Evolutionary conservation across 2,888 invertebrate species (phyloP).

Genomic region (Hypomecis punctinalis): DNA sequence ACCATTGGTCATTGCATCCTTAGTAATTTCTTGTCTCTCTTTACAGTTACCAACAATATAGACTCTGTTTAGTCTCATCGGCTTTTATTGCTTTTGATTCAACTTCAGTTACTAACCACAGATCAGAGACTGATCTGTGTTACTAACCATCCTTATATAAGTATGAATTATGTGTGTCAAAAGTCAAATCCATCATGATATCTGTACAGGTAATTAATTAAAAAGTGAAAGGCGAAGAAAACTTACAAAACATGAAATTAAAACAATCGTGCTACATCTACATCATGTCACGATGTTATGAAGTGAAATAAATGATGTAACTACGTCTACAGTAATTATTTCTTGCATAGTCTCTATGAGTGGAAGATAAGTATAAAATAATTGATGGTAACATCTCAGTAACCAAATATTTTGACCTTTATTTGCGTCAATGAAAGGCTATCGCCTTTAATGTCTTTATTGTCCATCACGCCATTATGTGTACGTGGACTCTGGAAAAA

Average conservation of each 20-base stretch:
- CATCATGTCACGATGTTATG: constrained; percentile 43
- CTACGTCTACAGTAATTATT: too few species aligned
- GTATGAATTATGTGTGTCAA: constrained; percentile 13
- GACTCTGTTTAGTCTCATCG: constrained; percentile 37
- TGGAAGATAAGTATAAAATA: constrained; percentile 42
- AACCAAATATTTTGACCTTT: constrained; percentile 60
- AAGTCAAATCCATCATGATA: constrained; percentile 13
- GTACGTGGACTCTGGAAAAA: constrained; percentile 25
- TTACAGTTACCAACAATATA: constrained; percentile 14
- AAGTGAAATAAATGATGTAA: constrained; percentile 42
- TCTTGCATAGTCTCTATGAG: too few species aligned
- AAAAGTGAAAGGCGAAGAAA: constrained; percentile 39
- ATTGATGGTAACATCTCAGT: constrained; percentile 39
- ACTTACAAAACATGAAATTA: constrained; percentile 25
- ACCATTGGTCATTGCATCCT: constrained; percentile 26
- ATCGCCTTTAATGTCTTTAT: constrained; percentile 45
- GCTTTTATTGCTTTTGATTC: constrained; percentile 10
- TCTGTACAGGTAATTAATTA: constrained; percentile 18
- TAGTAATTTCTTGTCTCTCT: constrained; percentile 16
- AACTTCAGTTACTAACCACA: constrained; percentile 6
- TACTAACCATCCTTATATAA: constrained; percentile 12
- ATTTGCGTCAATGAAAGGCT: constrained; percentile 64
- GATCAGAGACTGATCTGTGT: too few species aligned
- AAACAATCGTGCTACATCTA: constrained; percentile 41
- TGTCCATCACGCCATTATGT: constrained; percentile 38